A percentile compares a stretch with the other conserved stretches of the same genome.
Evolutionary conservation across 2,888 invertebrate genomes (phyloP).

Genomic region (Yponomeuta evonymella): DNA sequence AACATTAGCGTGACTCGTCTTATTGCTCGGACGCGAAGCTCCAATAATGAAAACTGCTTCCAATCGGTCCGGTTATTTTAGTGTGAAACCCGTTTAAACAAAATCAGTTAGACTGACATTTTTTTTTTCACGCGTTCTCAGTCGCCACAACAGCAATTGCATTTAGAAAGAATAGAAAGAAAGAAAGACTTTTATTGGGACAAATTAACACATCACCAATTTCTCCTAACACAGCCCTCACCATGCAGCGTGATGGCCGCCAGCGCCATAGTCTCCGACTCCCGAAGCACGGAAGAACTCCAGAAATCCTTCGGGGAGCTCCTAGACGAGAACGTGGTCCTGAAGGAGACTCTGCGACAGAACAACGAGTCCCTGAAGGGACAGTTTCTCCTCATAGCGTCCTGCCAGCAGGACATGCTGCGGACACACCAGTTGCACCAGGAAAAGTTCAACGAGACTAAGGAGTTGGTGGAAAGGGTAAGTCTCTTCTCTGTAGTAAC

Average conservation of each 20-base stretch:
- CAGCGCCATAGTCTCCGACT: slow-evolving; percentile 59
- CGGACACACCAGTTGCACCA: slow-evolving; percentile 78
- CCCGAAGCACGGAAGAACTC: slow-evolving; percentile 59
- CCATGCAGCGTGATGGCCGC: slow-evolving; percentile 65
- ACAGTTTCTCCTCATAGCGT: slow-evolving; percentile 77
- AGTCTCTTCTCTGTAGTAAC: slow-evolving; percentile 17
- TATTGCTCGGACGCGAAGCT: no score
- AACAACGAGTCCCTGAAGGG: slow-evolving; percentile 82
- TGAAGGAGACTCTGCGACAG: slow-evolving; percentile 78
- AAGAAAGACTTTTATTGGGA: no score
- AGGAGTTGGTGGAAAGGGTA: slow-evolving; percentile 74
- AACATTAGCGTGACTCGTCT: no score
- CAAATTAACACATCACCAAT: neutral
- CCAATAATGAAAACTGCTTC: no score
- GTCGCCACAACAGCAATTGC: no score
- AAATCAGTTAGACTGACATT: no score
- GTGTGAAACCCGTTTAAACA: no score
- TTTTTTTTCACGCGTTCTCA: no score
- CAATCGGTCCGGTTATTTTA: no score
- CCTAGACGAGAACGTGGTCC: slow-evolving; percentile 72
- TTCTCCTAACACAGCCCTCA: slow-evolving; percentile 47
- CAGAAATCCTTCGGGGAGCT: slow-evolving; percentile 71
- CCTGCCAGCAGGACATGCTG: slow-evolving; percentile 80
- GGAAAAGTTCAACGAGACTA: slow-evolving; percentile 80
- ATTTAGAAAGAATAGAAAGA: no score